Percentiles rank a stretch among this genome's conserved stretches.
Conservation (phyloP, 2,797 vertebrate genomes). For the Clarias platycephalus region DNA sequence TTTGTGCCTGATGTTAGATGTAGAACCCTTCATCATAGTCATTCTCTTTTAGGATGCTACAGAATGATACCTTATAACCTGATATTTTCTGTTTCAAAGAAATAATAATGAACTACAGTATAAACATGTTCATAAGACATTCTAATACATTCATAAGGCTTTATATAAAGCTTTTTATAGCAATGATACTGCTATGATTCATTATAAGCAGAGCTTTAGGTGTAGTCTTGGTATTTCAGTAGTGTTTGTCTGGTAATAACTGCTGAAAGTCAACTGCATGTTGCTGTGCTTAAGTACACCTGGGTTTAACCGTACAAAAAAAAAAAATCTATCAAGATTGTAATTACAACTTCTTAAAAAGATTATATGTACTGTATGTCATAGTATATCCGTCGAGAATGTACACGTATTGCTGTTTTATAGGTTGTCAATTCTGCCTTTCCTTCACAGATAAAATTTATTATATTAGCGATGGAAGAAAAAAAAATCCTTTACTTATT, state of each 20-base stretch:
- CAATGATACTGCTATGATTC: neutral
- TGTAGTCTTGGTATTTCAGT: neutral
- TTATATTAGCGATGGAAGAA: neutral
- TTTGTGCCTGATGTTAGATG: neutral
- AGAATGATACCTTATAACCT: neutral
- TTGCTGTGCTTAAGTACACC: neutral
- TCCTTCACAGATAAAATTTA: neutral
- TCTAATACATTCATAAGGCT: neutral
- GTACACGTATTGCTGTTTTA: neutral
- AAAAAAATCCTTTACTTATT: too few relatives aligned
- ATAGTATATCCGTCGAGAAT: too few relatives aligned
- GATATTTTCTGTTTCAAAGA: conserved; percentile 1
- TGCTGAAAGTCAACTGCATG: neutral
- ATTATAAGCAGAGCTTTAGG: neutral
- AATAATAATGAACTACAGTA: neutral
- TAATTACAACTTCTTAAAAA: neutral
- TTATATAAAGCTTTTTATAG: neutral
- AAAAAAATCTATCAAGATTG: neutral
- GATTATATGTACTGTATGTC: neutral
- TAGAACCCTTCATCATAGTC: neutral
- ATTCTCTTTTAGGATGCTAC: neutral
- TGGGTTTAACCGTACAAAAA: neutral
- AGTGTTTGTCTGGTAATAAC: neutral
- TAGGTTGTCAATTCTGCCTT: neutral
- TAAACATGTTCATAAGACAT: neutral